phyloP scores from a whole-genome alignment of 2,888 invertebrate species.

The Scaptomyza parva region DNA sequence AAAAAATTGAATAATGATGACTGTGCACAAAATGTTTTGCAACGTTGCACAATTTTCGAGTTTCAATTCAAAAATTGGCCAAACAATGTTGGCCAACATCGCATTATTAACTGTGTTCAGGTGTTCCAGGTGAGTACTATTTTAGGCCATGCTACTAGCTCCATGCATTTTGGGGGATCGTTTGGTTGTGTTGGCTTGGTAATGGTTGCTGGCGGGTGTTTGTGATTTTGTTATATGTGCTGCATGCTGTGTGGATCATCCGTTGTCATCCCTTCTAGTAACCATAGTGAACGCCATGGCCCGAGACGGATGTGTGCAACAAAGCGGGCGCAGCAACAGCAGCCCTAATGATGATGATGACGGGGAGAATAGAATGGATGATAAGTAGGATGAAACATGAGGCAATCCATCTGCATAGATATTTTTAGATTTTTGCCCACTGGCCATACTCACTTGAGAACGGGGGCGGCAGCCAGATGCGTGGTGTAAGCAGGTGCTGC shows the following conservation, averaged over 20 bases:
- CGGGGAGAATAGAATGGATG: neutral
- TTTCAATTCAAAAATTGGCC: slow-evolving; percentile 47
- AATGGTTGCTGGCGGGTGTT: slow-evolving; percentile 4
- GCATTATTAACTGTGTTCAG: slow-evolving; percentile 49
- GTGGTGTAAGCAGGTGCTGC: slow-evolving; percentile 72
- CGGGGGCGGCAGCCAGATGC: slow-evolving; percentile 80
- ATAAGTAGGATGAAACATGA: no score
- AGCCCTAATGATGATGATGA: slow-evolving; percentile 60
- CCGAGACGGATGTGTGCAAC: slow-evolving; percentile 84
- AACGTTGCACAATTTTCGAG: slow-evolving; percentile 32
- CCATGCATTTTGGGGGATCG: slow-evolving; percentile 10
- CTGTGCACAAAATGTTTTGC: slow-evolving; percentile 19
- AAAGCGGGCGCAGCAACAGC: slow-evolving; percentile 83
- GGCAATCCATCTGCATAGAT: slow-evolving; percentile 49
- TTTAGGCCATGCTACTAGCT: slow-evolving; percentile 36
- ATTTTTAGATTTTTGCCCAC: slow-evolving; percentile 49
- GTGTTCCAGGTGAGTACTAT: slow-evolving; percentile 52
- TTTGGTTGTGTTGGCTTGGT: neutral
- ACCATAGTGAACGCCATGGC: slow-evolving; percentile 84
- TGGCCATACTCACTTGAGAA: slow-evolving; percentile 81
- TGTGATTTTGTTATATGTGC: slow-evolving; percentile 28
- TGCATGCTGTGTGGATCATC: slow-evolving; percentile 11
- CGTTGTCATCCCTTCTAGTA: slow-evolving; percentile 67
- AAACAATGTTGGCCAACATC: slow-evolving; percentile 8
- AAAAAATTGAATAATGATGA: neutral